Evolutionary conservation across 2,113 vertebrate species (phyloP).

Genomic region (Leptobrachium leishanense): DNA sequence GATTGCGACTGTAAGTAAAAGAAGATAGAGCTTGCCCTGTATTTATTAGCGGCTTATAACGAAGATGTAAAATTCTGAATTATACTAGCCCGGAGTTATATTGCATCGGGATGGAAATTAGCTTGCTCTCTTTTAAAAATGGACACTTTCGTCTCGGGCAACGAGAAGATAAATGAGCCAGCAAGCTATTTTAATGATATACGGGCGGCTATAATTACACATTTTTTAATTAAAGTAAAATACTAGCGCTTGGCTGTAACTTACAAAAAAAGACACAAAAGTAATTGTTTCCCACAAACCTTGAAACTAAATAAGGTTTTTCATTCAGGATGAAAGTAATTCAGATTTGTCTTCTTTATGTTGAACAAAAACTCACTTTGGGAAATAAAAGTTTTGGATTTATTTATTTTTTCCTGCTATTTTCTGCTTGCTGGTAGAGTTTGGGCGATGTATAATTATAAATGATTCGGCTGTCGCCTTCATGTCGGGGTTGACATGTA

Average conservation of each 20-base stretch:
- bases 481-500: no score
- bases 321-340: neutral
- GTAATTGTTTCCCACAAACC: constrained; percentile 27
- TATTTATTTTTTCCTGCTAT: no score
- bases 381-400: no score
- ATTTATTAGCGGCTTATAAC: constrained; percentile 1
- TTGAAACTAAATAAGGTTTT: constrained; percentile 8
- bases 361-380: no score
- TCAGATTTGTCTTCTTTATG: neutral
- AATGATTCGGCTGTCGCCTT: no score
- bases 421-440: no score
- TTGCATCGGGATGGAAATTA: constrained; percentile 36
- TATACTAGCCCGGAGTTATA: constrained; percentile 18
- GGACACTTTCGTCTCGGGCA: constrained; percentile 34
- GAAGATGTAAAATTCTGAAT: constrained; percentile 11
- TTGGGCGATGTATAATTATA: no score
- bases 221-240: constrained; percentile 46
- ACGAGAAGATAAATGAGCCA: constrained; percentile 32
- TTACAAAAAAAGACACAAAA: constrained; percentile 29
- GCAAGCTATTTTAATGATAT: constrained; percentile 31
- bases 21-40: neutral
- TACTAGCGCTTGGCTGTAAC: constrained; percentile 29
- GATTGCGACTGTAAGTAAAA: neutral
- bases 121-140: constrained; percentile 34
- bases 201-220: constrained; percentile 39